These are phyloP conservation scores for Dolichallabes microphthalmus DNA, from an alignment of 2,113 vertebrate genomes.

Conservation along the genomic window DNA sequence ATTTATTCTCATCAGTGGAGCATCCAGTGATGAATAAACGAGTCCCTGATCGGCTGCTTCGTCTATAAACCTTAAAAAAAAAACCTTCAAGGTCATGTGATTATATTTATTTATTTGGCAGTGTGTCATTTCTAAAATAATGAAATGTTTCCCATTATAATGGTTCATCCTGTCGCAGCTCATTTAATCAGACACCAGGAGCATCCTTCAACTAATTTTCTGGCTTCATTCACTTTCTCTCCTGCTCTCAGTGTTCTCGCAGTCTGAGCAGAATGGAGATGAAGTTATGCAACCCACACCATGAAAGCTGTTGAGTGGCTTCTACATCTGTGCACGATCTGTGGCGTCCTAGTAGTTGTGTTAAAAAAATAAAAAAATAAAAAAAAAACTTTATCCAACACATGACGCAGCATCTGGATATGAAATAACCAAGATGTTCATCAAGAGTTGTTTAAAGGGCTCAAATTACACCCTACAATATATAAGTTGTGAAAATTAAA, in stretches of 20 bases:
- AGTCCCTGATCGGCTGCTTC: not conserved
- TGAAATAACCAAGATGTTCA: not conserved
- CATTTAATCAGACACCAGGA: not conserved
- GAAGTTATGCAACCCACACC: not conserved
- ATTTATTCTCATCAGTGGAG: not conserved
- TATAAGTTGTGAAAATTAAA: not conserved
- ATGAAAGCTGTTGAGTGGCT: not conserved
- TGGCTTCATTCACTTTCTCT: not conserved
- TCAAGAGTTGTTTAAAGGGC: not conserved
- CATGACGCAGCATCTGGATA: not conserved
- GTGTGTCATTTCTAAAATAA: not conserved
- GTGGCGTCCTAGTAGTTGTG: not conserved
- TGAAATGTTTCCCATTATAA: not conserved
- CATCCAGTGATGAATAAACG: not conserved
- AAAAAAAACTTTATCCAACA: not conserved
- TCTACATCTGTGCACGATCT: not conserved
- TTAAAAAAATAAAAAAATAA: not conserved
- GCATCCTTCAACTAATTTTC: not conserved
- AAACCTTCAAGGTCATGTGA: not conserved
- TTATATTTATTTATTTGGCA: not conserved
- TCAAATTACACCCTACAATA: not conserved
- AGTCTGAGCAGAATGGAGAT: not conserved
- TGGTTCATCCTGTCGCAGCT: not conserved
- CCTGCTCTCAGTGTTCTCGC: not conserved
- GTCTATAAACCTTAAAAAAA: not conserved